Evolutionary conservation across 2,888 invertebrate species (phyloP).

Genomic region (Seira ritae): DNA sequence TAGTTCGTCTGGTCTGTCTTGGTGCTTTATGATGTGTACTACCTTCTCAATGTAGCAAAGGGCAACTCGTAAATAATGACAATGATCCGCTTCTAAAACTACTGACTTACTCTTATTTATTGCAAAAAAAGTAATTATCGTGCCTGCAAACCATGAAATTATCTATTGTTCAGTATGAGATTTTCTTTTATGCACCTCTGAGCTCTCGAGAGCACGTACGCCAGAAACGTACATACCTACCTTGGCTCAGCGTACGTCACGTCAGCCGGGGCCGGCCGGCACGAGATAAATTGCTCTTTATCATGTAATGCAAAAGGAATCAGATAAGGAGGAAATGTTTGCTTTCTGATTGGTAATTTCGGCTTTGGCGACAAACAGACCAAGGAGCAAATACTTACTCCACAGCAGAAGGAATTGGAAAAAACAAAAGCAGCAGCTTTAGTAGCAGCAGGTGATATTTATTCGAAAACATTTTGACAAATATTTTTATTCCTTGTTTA

Average conservation of each 20-base stretch:
- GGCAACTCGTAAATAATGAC: slow-evolving; percentile 9
- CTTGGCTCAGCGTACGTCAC: neutral
- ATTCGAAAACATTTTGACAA: neutral
- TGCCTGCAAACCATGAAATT: slow-evolving; percentile 30
- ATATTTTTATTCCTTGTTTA: neutral
- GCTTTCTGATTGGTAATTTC: neutral
- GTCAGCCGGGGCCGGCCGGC: slow-evolving; percentile 21
- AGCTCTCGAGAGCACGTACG: slow-evolving; percentile 1
- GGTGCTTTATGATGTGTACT: neutral
- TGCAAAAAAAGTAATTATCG: slow-evolving; percentile 24
- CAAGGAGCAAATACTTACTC: neutral
- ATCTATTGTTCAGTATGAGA: slow-evolving; percentile 25
- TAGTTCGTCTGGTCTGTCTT: no score
- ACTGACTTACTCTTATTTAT: slow-evolving; percentile 21
- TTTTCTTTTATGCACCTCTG: slow-evolving; percentile 6
- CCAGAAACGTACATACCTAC: neutral
- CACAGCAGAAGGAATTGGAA: neutral
- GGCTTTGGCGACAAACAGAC: neutral
- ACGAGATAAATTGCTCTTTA: neutral
- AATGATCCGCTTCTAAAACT: slow-evolving; percentile 21
- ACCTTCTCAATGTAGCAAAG: neutral
- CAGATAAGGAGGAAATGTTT: neutral
- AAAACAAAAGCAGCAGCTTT: neutral
- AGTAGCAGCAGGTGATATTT: neutral
- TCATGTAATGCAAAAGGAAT: slow-evolving; percentile 6